phyloP scores from a whole-genome alignment of 2,797 vertebrate genomes.

The Darevskia nairensis region DNA sequence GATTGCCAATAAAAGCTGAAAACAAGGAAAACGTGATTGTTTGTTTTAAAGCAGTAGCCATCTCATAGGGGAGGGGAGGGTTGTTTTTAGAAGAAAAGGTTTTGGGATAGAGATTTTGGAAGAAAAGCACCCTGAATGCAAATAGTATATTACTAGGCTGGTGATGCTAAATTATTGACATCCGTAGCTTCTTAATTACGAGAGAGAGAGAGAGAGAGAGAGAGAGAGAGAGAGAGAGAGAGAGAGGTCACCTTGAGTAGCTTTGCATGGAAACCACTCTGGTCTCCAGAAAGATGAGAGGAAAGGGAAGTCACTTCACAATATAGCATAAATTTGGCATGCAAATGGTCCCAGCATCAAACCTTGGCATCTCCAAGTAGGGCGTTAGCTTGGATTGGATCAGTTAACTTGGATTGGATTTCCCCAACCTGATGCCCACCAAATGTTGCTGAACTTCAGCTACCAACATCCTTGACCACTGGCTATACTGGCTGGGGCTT shows the following conservation, averaged over 20 bases:
- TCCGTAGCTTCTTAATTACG: conserved; percentile 60
- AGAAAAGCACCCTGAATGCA: conserved; percentile 48
- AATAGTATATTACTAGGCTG: conserved; percentile 64
- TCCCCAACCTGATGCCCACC: background rate
- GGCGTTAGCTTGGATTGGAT: background rate
- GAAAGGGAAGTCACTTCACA: background rate
- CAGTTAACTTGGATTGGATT: background rate
- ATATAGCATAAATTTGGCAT: background rate
- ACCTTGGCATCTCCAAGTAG: background rate
- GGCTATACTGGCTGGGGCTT: background rate
- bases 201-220: conserved; percentile 60
- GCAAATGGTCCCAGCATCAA: background rate
- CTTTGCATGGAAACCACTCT: background rate
- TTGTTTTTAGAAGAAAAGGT: conserved; percentile 32
- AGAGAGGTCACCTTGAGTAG: background rate
- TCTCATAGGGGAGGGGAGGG: conserved; percentile 24
- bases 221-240: conserved; percentile 57
- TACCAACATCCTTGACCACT: background rate
- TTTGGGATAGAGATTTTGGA: background rate
- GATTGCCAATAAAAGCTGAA: conserved; percentile 80
- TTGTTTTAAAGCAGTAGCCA: conserved; percentile 36
- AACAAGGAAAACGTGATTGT: conserved; percentile 56
- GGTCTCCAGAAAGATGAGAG: background rate
- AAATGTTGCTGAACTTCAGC: background rate
- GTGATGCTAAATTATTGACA: conserved; percentile 67